phyloP scores from a whole-genome alignment of 2,797 vertebrate species.

The Crocidura indochinensis region DNA sequence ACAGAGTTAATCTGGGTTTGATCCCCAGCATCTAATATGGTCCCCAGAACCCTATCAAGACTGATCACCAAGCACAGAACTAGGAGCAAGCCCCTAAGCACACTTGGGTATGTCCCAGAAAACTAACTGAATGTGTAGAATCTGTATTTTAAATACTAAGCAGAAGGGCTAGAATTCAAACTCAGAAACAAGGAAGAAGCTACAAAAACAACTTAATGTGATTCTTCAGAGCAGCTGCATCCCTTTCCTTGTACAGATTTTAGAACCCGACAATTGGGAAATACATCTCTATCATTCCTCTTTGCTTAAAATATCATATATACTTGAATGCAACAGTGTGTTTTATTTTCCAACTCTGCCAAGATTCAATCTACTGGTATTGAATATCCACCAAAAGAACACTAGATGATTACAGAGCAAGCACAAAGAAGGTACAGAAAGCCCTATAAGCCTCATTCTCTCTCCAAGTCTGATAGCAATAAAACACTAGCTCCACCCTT shows the following conservation, averaged over 20 bases:
- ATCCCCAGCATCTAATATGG: too few species aligned
- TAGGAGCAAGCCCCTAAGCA: too few species aligned
- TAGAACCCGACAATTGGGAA: constrained; percentile 64
- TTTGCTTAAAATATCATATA: constrained; percentile 64
- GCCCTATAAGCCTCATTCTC: constrained; percentile 65
- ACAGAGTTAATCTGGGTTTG: too few species aligned
- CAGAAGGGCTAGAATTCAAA: neutral
- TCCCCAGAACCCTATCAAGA: too few species aligned
- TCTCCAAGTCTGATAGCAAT: constrained; percentile 75
- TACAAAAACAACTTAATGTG: neutral
- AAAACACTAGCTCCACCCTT: constrained; percentile 76
- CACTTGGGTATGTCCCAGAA: too few species aligned
- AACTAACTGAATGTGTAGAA: too few species aligned
- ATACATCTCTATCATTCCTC: constrained; percentile 72
- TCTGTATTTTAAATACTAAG: neutral
- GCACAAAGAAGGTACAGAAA: constrained; percentile 72
- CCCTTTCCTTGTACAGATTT: neutral
- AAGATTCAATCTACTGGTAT: constrained; percentile 76
- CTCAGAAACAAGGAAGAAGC: neutral
- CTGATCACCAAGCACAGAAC: neutral
- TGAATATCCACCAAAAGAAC: constrained; percentile 72
- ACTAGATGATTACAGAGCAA: neutral
- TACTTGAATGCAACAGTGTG: constrained; percentile 76
- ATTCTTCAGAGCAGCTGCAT: neutral
- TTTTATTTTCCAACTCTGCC: constrained; percentile 73